phyloP scores from a whole-genome alignment of 2,888 invertebrate genomes.

The Dryobotodes eremita region DNA sequence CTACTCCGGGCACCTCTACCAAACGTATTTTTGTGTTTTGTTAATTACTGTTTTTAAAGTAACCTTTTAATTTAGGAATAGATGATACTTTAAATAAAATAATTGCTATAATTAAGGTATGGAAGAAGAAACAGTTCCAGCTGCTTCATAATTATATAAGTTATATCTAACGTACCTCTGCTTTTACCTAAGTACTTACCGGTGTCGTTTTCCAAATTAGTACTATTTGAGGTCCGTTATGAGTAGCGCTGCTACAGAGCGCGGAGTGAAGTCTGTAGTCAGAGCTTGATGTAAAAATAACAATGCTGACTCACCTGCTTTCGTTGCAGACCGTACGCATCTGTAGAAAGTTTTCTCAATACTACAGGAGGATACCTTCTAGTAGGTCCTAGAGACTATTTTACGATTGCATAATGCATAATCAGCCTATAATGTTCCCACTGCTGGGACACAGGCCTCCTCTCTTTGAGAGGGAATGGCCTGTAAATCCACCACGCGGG shows the following conservation, averaged over 20 bases:
- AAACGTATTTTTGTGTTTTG: slow-evolving; percentile 24
- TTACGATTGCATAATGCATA: too few relatives aligned
- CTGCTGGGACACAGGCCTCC: too few relatives aligned
- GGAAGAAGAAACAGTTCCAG: slow-evolving; percentile 10
- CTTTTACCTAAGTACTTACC: background rate
- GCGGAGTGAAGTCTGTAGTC: too few relatives aligned
- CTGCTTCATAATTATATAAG: slow-evolving; percentile 25
- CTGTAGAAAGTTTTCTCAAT: background rate
- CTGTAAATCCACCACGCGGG: too few relatives aligned
- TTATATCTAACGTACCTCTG: too few relatives aligned
- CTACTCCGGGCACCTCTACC: slow-evolving; percentile 8
- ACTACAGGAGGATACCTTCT: background rate
- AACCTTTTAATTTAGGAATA: slow-evolving; percentile 14
- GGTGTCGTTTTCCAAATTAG: background rate
- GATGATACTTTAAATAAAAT: slow-evolving; percentile 4
- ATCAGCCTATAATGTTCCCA: too few relatives aligned
- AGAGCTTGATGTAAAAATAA: too few relatives aligned
- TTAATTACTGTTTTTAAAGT: slow-evolving; percentile 53
- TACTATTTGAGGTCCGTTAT: background rate
- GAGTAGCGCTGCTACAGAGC: background rate
- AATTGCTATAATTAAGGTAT: slow-evolving; percentile 12
- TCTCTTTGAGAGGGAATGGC: too few relatives aligned
- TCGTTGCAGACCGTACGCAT: too few relatives aligned
- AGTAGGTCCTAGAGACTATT: background rate
- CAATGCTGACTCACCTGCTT: too few relatives aligned